Conservation (phyloP, 2,797 vertebrate species). For the Luscinia megarhynchos region DNA sequence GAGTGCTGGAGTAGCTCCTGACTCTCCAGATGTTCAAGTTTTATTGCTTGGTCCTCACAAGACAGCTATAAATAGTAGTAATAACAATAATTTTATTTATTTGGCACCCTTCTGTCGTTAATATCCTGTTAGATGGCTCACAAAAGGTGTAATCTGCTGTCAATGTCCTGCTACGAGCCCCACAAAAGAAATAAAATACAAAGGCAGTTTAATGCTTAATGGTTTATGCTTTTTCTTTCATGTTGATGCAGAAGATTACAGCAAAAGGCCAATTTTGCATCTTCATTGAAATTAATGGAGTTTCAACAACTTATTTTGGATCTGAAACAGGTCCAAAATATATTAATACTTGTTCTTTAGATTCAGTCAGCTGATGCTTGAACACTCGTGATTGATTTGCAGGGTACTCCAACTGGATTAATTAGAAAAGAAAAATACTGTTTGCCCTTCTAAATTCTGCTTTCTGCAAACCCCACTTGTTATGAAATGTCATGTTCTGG, state of each 20-base stretch:
- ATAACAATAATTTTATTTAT: slow-evolving; percentile 69
- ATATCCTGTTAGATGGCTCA: slow-evolving; percentile 55
- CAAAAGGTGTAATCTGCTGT: slow-evolving; percentile 51
- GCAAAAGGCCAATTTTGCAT: slow-evolving; percentile 54
- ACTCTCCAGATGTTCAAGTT: background rate
- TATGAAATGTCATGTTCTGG: slow-evolving; percentile 42
- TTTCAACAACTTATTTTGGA: background rate
- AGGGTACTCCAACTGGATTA: slow-evolving; percentile 1
- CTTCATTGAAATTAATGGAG: slow-evolving; percentile 52
- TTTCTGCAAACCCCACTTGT: slow-evolving; percentile 19
- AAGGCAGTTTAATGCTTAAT: slow-evolving; percentile 57
- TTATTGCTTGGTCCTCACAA: background rate
- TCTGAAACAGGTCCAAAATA: slow-evolving; percentile 3
- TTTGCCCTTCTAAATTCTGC: slow-evolving; percentile 20
- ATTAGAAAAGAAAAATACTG: slow-evolving; percentile 7
- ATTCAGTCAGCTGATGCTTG: background rate
- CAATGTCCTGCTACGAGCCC: slow-evolving; percentile 58
- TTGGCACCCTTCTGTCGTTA: slow-evolving; percentile 22
- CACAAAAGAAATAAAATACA: slow-evolving; percentile 63
- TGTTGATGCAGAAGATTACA: slow-evolving; percentile 61
- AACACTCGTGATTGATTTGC: slow-evolving; percentile 10
- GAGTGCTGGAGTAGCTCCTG: background rate
- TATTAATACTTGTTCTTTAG: background rate
- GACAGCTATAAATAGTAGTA: slow-evolving; percentile 19
- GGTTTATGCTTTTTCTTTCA: slow-evolving; percentile 38